Conservation (phyloP, 2,888 invertebrate genomes). For the Cloeon dipterum region DNA sequence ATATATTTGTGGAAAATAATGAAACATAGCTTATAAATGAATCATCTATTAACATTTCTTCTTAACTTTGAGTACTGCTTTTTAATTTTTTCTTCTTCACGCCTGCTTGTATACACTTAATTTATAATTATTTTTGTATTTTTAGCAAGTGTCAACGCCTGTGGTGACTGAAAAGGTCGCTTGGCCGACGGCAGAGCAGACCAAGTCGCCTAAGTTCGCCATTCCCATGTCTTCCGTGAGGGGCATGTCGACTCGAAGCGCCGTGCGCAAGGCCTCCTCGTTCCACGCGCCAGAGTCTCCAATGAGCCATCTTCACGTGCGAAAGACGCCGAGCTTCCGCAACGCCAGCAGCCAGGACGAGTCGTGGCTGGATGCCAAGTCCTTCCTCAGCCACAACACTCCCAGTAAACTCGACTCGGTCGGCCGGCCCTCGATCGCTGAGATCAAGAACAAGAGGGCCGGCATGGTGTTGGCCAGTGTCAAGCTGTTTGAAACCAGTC, state of each 20-base stretch:
- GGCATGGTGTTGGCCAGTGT: slow-evolving; percentile 63
- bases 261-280: slow-evolving; percentile 8
- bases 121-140: too few relatives aligned
- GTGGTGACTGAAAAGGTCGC: background rate
- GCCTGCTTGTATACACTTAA: too few relatives aligned
- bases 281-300: too few relatives aligned
- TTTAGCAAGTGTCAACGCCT: too few relatives aligned
- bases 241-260: slow-evolving; percentile 7
- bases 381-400: slow-evolving; percentile 20
- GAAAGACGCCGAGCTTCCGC: slow-evolving; percentile 5
- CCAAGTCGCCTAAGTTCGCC: background rate
- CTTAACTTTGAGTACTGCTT: too few relatives aligned
- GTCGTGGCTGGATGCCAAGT: slow-evolving; percentile 29
- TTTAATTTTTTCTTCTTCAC: too few relatives aligned
- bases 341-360: slow-evolving; percentile 2
- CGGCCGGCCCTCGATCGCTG: slow-evolving; percentile 47
- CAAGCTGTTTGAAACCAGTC: slow-evolving; percentile 39
- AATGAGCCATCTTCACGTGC: too few relatives aligned
- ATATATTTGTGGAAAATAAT: too few relatives aligned
- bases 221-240: background rate
- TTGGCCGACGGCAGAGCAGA: too few relatives aligned
- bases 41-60: too few relatives aligned
- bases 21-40: too few relatives aligned
- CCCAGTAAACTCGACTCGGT: slow-evolving; percentile 16
- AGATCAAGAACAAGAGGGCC: slow-evolving; percentile 46